A percentile compares a stretch with the other conserved stretches of the same genome.
Conservation (phyloP, 2,888 invertebrate genomes). For the Pecten maximus region DNA sequence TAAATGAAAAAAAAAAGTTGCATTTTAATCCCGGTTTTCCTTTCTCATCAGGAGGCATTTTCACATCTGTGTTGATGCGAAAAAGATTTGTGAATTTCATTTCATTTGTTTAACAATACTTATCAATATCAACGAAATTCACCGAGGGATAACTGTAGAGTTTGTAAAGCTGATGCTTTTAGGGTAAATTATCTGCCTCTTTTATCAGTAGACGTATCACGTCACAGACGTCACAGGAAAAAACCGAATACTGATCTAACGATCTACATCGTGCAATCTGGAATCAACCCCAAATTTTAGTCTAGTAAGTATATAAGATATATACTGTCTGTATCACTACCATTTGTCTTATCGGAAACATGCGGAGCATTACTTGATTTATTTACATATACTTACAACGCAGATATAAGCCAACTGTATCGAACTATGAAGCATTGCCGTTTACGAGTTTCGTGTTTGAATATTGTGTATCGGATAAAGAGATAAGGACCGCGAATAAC, state of each 20-base stretch:
- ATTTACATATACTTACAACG: neutral
- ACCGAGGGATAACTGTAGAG: neutral
- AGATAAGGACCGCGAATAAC: neutral
- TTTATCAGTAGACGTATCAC: neutral
- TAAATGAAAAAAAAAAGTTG: too few species aligned
- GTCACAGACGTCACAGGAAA: neutral
- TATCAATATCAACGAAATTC: neutral
- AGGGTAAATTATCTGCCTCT: neutral
- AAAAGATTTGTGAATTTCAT: neutral
- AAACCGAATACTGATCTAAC: neutral
- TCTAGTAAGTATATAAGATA: neutral
- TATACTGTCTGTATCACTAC: neutral
- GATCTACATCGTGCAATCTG: neutral
- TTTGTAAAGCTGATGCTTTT: neutral
- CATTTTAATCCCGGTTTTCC: too few species aligned
- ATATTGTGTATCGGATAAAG: neutral
- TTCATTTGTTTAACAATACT: neutral
- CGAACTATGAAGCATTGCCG: neutral
- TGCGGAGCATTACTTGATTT: neutral
- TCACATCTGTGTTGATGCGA: neutral
- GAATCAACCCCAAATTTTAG: neutral
- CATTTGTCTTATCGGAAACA: neutral
- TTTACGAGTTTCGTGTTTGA: constrained; percentile 20
- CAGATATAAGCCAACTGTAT: neutral
- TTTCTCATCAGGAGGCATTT: too few species aligned